These are phyloP conservation scores for Drosophila sulfurigaster DNA, from an alignment of 1,140 invertebrate species.

Conservation along the genomic window DNA sequence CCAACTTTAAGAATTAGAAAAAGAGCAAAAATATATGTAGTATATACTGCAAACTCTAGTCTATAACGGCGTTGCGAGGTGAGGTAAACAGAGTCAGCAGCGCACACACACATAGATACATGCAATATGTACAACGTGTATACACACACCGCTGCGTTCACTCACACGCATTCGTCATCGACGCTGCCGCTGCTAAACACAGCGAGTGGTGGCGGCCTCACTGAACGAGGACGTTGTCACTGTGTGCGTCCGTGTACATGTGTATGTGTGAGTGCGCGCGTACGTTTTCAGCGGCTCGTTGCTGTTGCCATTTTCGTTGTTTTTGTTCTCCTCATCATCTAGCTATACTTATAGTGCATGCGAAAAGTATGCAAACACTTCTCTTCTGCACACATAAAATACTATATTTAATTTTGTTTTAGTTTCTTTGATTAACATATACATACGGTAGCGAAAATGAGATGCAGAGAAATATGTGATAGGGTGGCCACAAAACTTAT, in stretches of 20 bases:
- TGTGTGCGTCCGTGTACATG: conserved; percentile 1
- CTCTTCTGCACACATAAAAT: conserved; percentile 10
- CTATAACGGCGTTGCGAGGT: not conserved
- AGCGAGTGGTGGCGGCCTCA: conserved; percentile 51
- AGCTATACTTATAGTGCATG: conserved; percentile 27
- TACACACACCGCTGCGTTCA: conserved; percentile 36
- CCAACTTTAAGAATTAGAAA: conserved; percentile 6
- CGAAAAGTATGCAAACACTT: conserved; percentile 28
- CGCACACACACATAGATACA: conserved; percentile 20
- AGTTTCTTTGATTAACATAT: not conserved
- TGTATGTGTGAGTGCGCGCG: conserved; percentile 32
- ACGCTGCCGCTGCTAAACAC: conserved; percentile 51
- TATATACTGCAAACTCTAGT: conserved; percentile 11
- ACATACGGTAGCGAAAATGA: not conserved
- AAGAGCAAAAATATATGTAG: conserved; percentile 29
- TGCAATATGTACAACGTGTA: conserved; percentile 1
- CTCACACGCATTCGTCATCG: conserved; percentile 72
- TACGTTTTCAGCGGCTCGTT: conserved; percentile 63
- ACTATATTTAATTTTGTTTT: no score
- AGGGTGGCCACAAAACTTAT: conserved; percentile 12
- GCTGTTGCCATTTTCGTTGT: conserved; percentile 52
- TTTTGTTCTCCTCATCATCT: not conserved
- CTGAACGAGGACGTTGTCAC: conserved; percentile 54
- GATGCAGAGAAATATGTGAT: not conserved
- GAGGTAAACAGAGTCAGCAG: conserved; percentile 13